These are phyloP conservation scores for Calypte anna DNA, from an alignment of 2,113 vertebrate species.

Conservation along the genomic window DNA sequence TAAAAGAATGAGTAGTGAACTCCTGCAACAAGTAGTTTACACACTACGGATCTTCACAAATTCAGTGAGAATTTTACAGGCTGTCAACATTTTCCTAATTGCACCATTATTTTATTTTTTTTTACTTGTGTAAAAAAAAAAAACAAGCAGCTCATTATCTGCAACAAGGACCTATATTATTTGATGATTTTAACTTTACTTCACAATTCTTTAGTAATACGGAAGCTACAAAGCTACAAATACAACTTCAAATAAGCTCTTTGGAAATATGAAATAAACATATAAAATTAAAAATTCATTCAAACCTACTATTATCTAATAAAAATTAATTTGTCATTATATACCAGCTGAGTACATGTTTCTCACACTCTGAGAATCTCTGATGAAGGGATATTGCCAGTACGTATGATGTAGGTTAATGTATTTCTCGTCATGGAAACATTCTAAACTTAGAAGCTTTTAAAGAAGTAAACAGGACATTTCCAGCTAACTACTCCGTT, in stretches of 20 bases:
- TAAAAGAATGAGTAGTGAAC: background rate
- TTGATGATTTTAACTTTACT: background rate
- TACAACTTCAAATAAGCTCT: background rate
- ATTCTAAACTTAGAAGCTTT: background rate
- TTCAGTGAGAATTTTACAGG: background rate
- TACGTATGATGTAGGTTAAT: background rate
- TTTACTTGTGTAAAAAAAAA: background rate
- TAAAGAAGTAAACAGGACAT: background rate
- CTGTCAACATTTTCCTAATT: background rate
- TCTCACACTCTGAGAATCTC: background rate
- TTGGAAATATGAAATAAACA: background rate
- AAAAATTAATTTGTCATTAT: background rate
- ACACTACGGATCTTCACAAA: background rate
- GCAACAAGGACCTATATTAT: background rate
- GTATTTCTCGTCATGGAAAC: background rate
- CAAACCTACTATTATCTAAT: background rate
- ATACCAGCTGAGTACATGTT: background rate
- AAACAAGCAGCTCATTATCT: background rate
- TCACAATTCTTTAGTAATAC: background rate
- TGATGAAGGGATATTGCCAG: background rate
- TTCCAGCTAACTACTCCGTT: background rate
- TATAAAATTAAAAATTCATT: background rate
- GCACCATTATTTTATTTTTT: background rate
- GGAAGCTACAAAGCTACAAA: background rate
- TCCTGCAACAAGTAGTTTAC: background rate